Evolutionary conservation across 2,888 invertebrate species (phyloP), one percentile per base, ranked within the genome.

Genomic region (Tineola bisselliella): DNA sequence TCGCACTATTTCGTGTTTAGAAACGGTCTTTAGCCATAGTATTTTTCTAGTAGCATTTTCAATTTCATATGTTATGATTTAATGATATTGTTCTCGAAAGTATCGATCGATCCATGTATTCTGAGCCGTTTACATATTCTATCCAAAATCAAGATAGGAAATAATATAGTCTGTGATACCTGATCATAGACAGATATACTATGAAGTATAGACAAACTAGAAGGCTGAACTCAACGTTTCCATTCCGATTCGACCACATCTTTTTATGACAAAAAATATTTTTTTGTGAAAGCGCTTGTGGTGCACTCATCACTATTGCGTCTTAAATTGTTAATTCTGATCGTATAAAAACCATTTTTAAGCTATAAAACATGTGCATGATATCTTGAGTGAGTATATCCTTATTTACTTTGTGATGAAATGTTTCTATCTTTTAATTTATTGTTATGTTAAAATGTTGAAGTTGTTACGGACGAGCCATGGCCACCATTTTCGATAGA

Each of bases 401-500:
- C 63, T 70, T 71, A 71, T 60, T 64, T 69, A 67, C 70, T 69
- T 66, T 70, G 60, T 62, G 62, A 64, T 65, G 68, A 65, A n/a
- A 58, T 74, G 64, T 66, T 63, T 63, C 62, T 63, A 60, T 64
- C 64, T 61, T 63, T 64, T 63, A 66, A 67, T 33, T 66, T 68
- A 67, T 62, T 73, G 73, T 72, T 67, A 68, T 68, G 69, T 69
- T 73, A 52, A 71, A 74, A 74, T 68, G 73, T 73, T 74, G 69
- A 72, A 81, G 78, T 80, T 81, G 63, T 63, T 70, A 68, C 68
- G 70, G 70, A 75, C 72, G 79, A 84, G 79, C 81, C 77, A 74
- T 80, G 86, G 86, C 87, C 84, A 84, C 87, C 87, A 87, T 87
- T 87, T 87, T 87, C 86, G 80, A 84, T 81, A 33, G 1, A 33